These are phyloP conservation scores for Sander vitreus DNA, from an alignment of 2,113 vertebrate species.

Conservation along the genomic window DNA sequence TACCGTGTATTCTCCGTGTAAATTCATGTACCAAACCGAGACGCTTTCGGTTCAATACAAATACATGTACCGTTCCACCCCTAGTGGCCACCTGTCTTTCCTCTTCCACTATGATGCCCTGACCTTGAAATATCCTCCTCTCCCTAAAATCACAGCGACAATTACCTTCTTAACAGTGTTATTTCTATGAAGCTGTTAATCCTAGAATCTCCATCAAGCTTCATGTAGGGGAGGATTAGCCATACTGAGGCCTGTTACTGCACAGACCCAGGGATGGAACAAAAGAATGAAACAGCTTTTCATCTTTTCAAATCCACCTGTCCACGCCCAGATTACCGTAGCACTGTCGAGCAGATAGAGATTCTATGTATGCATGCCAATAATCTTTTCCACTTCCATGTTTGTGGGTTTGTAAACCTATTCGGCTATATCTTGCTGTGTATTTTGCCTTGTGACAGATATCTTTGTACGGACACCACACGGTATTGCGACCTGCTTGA, in stretches of 20 bases:
- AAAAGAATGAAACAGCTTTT: slow-evolving; percentile 33
- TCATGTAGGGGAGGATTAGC: slow-evolving; percentile 50
- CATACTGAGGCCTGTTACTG: slow-evolving; percentile 25
- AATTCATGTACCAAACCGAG: too few species aligned
- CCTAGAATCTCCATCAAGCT: slow-evolving; percentile 52
- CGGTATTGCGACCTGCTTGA: slow-evolving; percentile 34
- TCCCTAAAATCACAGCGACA: not conserved
- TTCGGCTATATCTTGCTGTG: not conserved
- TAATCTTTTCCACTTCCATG: slow-evolving; percentile 10
- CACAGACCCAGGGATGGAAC: slow-evolving; percentile 12
- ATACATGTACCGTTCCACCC: too few species aligned
- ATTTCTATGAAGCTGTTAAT: slow-evolving; percentile 42
- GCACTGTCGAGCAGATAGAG: slow-evolving; percentile 2
- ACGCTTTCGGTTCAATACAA: too few species aligned
- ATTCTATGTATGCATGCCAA: not conserved
- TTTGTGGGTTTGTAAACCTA: slow-evolving; percentile 25
- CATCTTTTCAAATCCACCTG: slow-evolving; percentile 51
- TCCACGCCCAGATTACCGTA: slow-evolving; percentile 34
- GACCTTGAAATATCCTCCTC: slow-evolving; percentile 29
- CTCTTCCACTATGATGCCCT: not conserved
- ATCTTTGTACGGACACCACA: slow-evolving; percentile 13
- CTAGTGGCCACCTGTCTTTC: not conserved
- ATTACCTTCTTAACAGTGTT: slow-evolving; percentile 25
- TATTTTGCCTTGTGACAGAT: slow-evolving; percentile 21
- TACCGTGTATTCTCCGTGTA: too few species aligned